Base-by-base conservation (phyloP, 2,888 invertebrate species). In the Cotesia congregata region DNA sequence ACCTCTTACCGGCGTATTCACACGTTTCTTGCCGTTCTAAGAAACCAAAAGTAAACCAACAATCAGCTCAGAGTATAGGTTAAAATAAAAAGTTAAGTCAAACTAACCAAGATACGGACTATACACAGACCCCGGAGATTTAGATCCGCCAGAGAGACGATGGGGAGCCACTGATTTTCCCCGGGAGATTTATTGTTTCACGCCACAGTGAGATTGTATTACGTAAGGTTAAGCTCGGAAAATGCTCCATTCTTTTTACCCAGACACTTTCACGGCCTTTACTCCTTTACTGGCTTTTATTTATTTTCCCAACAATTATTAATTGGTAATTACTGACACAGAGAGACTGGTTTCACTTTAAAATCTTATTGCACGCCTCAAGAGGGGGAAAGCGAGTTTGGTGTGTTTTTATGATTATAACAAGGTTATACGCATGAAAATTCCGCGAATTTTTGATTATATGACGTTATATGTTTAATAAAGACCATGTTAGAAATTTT, bases 81-180 rank as follows among this genome's bases (percentile, higher is more conserved):
- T 30, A 15, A 12, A 60, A 50, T 50, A 39, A 39, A 39, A 59
- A 74, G 20, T 60, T 30, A 72, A 75, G 64, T 60, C 62, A 67
- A 50, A 71, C 50, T 50, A 50, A 77, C 74, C 75, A 64, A 79
- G 78, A 80, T 75, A 76, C 71, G 72, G 70, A 77, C 59, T 50
- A 50, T 50, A 50, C 62, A 76, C 72, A 67, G 38, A 69, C 67
- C 65, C 69, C 61, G 76, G 75, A 77, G 77, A 79, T 78, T 77
- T 77, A 79, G 78, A 50, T 72, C 74, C 69, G 62, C 39, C 73
- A 73, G 76, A 60, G 75, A 74, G 76, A 78, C 77, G 77, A 78
- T 78, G 74, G 79, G 79, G 79, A 78, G 75, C 77, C 78, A 80
- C 80, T 79, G 81, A 80, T 80, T 81, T 80, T 79, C 71, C 75